Evolutionary conservation across 2,888 invertebrate genomes (phyloP), one percentile per base, ranked within the genome.

Genomic region (Xestoiulus laeticollis): DNA sequence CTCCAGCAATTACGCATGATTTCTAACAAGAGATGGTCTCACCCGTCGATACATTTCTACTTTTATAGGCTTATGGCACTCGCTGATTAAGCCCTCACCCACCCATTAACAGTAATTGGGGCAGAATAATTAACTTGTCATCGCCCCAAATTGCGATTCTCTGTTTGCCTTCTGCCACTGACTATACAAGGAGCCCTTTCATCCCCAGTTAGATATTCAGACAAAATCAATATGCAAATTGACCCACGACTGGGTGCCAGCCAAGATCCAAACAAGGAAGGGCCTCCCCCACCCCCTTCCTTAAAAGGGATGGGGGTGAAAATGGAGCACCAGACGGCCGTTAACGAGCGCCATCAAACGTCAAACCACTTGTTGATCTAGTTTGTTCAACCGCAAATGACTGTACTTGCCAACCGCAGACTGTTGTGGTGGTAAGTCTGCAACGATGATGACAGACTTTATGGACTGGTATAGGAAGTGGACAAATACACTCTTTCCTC

Each of bases 101-200:
- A 84, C 38, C 38, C 38, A 84, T 84, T 84, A 84, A 84, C 84
- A 84, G 84, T 32, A 84, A 84, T 38, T 84, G 84, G 84, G 38
- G 84, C 84, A 84, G 84, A 84, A 84, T 84, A 84, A 84, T 84
- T 84, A 84, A 84, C 84, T 84, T 84, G 84, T 84, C 84, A 84
- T 38, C 84, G 32, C 33, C 38, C 33, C 32, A 38, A 38, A 84
- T 84, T 84, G 84, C 38, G 84, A 84, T 84, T 38, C 26, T 32
- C 84, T 84, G 38, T 84, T 84, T 84, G 84, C 38, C 19, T 68
- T 26, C 2, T 26, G 68, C 68, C 68, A 22, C 8, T 5, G 33
- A 38, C 4, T 26, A 83, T 22, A 14, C n/a, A n/a, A n/a, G n/a
- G 19, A 16, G 22, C 30, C 83, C 32, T 32, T 84, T 84, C 32